Conservation (phyloP, 2,888 invertebrate genomes). For the Cerceris ruficornis region DNA sequence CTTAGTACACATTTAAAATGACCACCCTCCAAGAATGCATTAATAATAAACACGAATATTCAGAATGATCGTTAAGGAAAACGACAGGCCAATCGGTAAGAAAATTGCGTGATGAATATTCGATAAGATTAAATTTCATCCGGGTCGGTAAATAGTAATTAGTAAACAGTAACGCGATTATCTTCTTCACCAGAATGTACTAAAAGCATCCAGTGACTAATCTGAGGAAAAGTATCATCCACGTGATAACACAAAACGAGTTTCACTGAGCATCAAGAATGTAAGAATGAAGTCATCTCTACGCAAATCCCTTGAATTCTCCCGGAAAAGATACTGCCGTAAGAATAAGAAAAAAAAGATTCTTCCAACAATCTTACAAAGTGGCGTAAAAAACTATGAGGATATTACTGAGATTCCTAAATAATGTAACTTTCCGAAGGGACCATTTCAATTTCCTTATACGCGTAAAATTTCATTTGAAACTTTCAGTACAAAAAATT, state of each 20-base stretch:
- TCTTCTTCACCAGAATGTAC: background rate
- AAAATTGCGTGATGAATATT: slow-evolving; percentile 48
- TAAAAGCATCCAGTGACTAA: slow-evolving; percentile 18
- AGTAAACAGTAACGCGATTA: slow-evolving; percentile 29
- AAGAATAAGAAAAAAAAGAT: no score
- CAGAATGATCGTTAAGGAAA: slow-evolving; percentile 19
- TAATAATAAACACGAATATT: slow-evolving; percentile 12
- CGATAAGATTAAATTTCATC: slow-evolving; percentile 24
- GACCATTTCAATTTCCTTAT: no score
- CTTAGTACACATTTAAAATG: background rate
- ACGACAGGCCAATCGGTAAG: slow-evolving; percentile 28
- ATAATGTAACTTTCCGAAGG: no score
- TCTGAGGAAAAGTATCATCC: slow-evolving; percentile 7
- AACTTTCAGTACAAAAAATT: no score
- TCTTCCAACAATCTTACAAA: no score
- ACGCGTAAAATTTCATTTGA: no score
- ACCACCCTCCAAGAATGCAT: background rate
- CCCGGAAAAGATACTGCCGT: no score
- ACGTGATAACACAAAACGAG: slow-evolving; percentile 1
- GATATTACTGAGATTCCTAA: no score
- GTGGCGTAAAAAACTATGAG: no score
- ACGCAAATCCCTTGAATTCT: no score
- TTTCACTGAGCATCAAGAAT: background rate
- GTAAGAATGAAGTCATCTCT: background rate
- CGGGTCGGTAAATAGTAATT: slow-evolving; percentile 40